Evolutionary conservation across 2,113 vertebrate genomes (phyloP).

Genomic region (Daphoenositta chrysoptera): DNA sequence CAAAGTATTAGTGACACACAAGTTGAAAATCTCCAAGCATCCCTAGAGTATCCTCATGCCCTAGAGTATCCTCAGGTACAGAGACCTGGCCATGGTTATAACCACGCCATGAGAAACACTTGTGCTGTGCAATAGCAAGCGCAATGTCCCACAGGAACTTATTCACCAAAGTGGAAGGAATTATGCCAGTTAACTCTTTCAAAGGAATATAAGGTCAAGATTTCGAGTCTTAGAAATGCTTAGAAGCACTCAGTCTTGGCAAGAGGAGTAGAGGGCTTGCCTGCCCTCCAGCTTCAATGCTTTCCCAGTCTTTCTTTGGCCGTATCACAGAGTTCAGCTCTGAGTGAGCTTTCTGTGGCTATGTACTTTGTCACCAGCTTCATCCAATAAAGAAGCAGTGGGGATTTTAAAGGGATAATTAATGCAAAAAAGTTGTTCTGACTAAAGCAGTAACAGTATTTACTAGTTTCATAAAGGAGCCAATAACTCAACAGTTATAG

Average conservation of each 20-base stretch:
- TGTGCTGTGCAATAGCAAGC: not conserved
- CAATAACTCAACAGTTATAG: not conserved
- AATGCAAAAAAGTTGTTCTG: not conserved
- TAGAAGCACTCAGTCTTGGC: not conserved
- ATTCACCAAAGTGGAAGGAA: not conserved
- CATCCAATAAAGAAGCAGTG: not conserved
- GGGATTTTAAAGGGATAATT: not conserved
- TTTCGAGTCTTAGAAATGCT: not conserved
- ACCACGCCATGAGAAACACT: accelerated
- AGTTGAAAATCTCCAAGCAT: not conserved
- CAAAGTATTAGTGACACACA: not conserved
- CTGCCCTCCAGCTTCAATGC: not conserved
- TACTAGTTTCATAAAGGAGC: not conserved
- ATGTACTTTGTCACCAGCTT: not conserved
- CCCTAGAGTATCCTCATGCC: not conserved
- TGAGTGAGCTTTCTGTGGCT: not conserved
- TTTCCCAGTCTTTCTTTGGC: not conserved
- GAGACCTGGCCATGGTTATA: not conserved
- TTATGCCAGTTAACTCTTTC: not conserved
- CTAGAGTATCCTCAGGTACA: not conserved
- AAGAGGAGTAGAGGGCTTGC: not conserved
- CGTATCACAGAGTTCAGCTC: not conserved
- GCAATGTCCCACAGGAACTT: not conserved
- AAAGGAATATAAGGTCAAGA: not conserved
- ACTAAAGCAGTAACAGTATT: not conserved